Percentiles rank a stretch among this genome's conserved stretches.
Evolutionary conservation across 2,888 invertebrate genomes (phyloP).

Genomic region (Drosophila lacicola): DNA sequence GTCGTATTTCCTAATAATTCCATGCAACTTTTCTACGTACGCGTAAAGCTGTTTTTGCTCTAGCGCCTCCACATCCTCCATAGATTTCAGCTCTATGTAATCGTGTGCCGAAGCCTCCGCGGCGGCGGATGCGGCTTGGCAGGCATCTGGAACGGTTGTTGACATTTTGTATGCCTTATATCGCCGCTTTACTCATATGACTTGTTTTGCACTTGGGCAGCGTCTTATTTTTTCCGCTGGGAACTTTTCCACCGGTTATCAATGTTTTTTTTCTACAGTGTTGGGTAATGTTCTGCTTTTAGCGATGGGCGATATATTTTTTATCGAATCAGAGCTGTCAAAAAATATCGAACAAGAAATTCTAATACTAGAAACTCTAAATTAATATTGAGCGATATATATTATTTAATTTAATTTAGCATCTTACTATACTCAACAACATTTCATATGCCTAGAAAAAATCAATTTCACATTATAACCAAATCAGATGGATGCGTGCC

Average conservation of each 20-base stretch:
- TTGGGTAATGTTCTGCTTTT: not conserved
- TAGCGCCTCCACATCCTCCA: constrained; percentile 55
- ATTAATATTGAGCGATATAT: too few relatives aligned
- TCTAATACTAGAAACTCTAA: too few relatives aligned
- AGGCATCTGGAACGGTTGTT: not conserved
- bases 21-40: constrained; percentile 81
- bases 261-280: constrained; percentile 11
- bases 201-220: not conserved
- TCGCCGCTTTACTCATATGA: not conserved
- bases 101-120: constrained; percentile 47
- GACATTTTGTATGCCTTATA: constrained; percentile 30
- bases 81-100: constrained; percentile 54
- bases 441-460: too few relatives aligned
- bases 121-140: constrained; percentile 10
- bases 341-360: not conserved
- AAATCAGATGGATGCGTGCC: too few relatives aligned
- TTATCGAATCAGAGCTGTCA: not conserved
- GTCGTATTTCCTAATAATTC: constrained; percentile 85
- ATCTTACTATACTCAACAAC: too few relatives aligned
- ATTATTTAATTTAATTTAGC: too few relatives aligned
- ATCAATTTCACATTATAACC: too few relatives aligned
- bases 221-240: not conserved
- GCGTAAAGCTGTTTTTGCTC: constrained; percentile 64
- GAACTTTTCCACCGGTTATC: constrained; percentile 18
- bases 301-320: constrained; percentile 11